Evolutionary conservation across 2,888 invertebrate species (phyloP).

Genomic region (Tenthredo mesomela): DNA sequence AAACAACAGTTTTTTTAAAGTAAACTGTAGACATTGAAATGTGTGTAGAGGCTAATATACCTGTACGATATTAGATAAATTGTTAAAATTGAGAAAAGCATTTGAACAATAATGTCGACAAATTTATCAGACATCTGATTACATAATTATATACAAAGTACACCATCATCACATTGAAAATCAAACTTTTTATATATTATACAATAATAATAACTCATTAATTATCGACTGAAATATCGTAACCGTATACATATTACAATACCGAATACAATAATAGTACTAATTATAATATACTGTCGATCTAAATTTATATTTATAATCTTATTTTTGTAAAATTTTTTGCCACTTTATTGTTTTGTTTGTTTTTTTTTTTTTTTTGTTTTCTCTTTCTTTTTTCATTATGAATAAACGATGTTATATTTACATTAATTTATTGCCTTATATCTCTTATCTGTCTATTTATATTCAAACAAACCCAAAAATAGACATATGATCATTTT

Average conservation of each 20-base stretch:
- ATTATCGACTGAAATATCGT: conserved; percentile 53
- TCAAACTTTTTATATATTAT: neutral
- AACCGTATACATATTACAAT: conserved; percentile 53
- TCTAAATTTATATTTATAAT: conserved; percentile 66
- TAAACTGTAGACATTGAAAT: neutral
- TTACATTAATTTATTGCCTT: conserved; percentile 55
- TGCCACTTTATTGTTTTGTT: conserved; percentile 60
- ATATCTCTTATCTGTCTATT: neutral
- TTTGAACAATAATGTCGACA: neutral
- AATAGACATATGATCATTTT: neutral
- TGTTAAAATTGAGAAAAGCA: neutral
- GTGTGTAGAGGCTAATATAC: neutral
- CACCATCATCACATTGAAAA: neutral
- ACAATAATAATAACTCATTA: neutral
- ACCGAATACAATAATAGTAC: conserved; percentile 44
- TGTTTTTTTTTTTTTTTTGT: no score
- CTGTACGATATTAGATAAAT: neutral
- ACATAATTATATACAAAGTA: neutral
- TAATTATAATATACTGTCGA: conserved; percentile 55
- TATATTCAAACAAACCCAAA: neutral
- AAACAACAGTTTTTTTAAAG: neutral
- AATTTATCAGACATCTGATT: no score
- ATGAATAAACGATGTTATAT: conserved; percentile 67
- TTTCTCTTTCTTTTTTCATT: conserved; percentile 62
- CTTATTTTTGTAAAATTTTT: conserved; percentile 70